These are phyloP conservation scores for Chydorus sphaericus DNA, from an alignment of 2,888 invertebrate genomes.

Conservation along the genomic window DNA sequence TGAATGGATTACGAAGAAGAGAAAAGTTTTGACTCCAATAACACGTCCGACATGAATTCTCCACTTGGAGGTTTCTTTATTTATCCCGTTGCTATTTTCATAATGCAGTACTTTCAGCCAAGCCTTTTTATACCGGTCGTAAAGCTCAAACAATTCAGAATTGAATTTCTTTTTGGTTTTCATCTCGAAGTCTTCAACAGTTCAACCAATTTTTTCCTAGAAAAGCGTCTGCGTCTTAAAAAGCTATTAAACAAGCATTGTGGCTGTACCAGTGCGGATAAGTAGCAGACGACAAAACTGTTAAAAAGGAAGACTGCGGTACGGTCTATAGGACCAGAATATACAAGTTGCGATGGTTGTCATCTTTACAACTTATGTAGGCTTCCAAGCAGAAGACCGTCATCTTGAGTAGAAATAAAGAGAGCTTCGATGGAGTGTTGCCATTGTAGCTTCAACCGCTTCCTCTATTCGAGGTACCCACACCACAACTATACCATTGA, in stretches of 20 bases:
- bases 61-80: too few relatives aligned
- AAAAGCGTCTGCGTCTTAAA: too few relatives aligned
- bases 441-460: slow-evolving; percentile 23
- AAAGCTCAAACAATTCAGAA: too few relatives aligned
- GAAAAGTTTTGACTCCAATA: too few relatives aligned
- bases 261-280: too few relatives aligned
- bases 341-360: slow-evolving; percentile 63
- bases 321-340: slow-evolving; percentile 90
- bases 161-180: neutral
- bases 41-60: too few relatives aligned
- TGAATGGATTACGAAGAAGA: too few relatives aligned
- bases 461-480: slow-evolving; percentile 62
- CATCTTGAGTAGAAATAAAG: slow-evolving; percentile 11
- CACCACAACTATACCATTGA: slow-evolving; percentile 83
- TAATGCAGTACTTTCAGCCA: too few relatives aligned
- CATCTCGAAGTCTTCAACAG: slow-evolving; percentile 12
- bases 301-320: slow-evolving; percentile 10
- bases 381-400: slow-evolving; percentile 36
- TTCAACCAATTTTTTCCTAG: slow-evolving; percentile 66
- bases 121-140: too few relatives aligned
- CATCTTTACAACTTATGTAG: slow-evolving; percentile 52
- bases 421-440: slow-evolving; percentile 16
- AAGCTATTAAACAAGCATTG: too few relatives aligned
- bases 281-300: slow-evolving; percentile 54
- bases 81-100: too few relatives aligned